These are phyloP conservation scores for Nephrocerus scutellatus DNA, from an alignment of 2,888 invertebrate species.

Conservation along the genomic window DNA sequence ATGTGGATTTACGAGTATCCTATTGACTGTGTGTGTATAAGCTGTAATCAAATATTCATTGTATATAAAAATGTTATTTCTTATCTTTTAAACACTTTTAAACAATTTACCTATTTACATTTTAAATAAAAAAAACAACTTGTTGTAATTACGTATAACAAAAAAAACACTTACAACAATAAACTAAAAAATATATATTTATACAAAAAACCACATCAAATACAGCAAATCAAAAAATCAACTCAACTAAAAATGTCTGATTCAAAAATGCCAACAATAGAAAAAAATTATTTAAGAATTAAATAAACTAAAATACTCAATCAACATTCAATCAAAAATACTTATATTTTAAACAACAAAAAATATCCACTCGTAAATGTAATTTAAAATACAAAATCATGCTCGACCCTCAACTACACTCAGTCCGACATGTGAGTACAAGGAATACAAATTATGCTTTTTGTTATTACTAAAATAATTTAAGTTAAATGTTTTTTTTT, in stretches of 20 bases:
- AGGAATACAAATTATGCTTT: slow-evolving; percentile 25
- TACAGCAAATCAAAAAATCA: slow-evolving; percentile 22
- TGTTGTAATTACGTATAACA: slow-evolving; percentile 9
- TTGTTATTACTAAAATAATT: no score
- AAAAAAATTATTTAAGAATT: slow-evolving; percentile 3
- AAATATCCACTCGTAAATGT: slow-evolving; percentile 11
- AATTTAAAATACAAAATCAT: slow-evolving; percentile 24
- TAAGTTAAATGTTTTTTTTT: no score
- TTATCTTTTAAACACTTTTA: slow-evolving; percentile 9
- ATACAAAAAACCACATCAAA: slow-evolving; percentile 23
- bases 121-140: background rate
- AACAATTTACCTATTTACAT: slow-evolving; percentile 8
- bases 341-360: slow-evolving; percentile 8
- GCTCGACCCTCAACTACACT: slow-evolving; percentile 24
- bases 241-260: slow-evolving; percentile 20
- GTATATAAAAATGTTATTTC: slow-evolving; percentile 12
- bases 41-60: no score
- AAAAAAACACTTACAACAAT: no score
- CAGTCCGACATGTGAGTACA: slow-evolving; percentile 25
- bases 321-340: slow-evolving; percentile 14
- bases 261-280: slow-evolving; percentile 23
- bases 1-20: no score
- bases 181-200: slow-evolving; percentile 20
- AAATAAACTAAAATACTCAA: slow-evolving; percentile 16
- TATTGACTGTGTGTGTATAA: no score